Evolutionary conservation across 2,888 invertebrate genomes (phyloP), one percentile per base, ranked within the genome.

Genomic region (Temnothorax ravouxi): DNA sequence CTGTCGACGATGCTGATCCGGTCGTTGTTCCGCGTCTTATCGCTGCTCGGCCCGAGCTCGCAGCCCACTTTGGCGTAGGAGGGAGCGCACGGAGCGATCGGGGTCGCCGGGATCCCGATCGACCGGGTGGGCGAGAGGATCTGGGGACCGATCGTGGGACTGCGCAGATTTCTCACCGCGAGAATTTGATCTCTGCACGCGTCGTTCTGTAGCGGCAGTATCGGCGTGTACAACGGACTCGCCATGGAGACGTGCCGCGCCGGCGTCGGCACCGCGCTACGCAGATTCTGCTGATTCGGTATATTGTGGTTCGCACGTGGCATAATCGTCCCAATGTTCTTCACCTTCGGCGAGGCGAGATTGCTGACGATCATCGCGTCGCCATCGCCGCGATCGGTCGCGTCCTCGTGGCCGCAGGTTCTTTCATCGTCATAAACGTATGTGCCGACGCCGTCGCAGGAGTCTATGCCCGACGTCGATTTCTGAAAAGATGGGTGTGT

Each of bases 131-230:
- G 79, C 59, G 79, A 80, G 21, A 80, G 71, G 0, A 71, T 8
- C 47, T 59, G 71, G 5, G 44, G 47, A 25, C 59, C 87, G 62
- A 47, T 34, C 34, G 4, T 3, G 71, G 79, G 66, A 18, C 86
- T 84, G 64, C 89, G 87, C 13, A 95, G 87, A 86, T 93, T 94
- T 74, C 94, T 91, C 18, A 94, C 94, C 0, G 93, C 94, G 38
- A 94, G 89, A 64, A 95, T 94, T 76, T 95, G 94, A 2, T 93
- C 93, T 59, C 88, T 79, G 61, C 80, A 84, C 15, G 56, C n/a
- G 15, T 89, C 89, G 77, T 52, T 86, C 47, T 87, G 90, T 29
- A 90, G 83, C 2, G 86, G 72, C 0, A 86, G 90, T 29, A 90
- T 83, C 2, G 86, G 72, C 0, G 87, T 75, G 47, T 88, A 88